These are phyloP conservation scores for Pangasius larnaudii DNA, from an alignment of 2,797 vertebrate species.

Conservation along the genomic window DNA sequence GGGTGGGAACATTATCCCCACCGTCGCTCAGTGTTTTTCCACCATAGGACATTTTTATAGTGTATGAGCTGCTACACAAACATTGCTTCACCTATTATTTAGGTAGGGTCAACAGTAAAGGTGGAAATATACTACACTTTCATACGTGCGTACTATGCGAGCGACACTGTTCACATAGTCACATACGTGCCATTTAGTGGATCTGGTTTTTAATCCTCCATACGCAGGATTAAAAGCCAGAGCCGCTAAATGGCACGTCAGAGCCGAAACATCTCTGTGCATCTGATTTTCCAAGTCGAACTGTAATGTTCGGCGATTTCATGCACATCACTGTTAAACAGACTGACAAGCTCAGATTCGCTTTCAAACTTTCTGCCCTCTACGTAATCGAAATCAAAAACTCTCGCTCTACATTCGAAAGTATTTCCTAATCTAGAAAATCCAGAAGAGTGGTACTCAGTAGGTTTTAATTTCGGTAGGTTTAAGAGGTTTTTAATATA, in stretches of 20 bases:
- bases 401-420: neutral
- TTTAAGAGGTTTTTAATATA: neutral
- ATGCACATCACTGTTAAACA: no score
- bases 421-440: neutral
- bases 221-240: neutral
- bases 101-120: neutral
- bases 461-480: neutral
- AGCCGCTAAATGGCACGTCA: neutral
- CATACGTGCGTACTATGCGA: neutral
- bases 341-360: no score
- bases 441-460: neutral
- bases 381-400: neutral
- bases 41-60: neutral
- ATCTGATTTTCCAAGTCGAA: no score
- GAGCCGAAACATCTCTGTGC: no score
- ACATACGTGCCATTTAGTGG: neutral
- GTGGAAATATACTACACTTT: neutral
- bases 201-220: no score
- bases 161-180: neutral
- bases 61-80: neutral
- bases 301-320: no score
- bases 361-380: no score
- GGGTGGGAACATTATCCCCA: neutral
- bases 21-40: neutral
- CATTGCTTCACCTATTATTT: neutral